phyloP scores from a whole-genome alignment of 92 coral and sea anemone genomes.

The Umimayanthus kanabou region DNA sequence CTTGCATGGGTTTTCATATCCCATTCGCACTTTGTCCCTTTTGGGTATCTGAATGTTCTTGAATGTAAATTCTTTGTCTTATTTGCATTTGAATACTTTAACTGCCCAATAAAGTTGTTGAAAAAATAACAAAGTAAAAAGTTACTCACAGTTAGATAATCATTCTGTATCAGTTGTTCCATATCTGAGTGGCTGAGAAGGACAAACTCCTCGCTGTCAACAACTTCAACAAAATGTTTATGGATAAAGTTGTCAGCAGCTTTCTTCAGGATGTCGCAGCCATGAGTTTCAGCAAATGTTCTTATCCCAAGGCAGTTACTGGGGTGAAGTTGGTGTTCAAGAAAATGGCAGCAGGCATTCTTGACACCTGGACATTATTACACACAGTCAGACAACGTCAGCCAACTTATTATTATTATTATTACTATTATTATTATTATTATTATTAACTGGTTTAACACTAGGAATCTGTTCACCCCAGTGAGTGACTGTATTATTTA shows the following conservation, averaged over 20 bases:
- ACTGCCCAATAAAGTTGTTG: no score
- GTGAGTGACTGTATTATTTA: no score
- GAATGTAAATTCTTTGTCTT: no score
- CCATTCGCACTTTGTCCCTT: no score
- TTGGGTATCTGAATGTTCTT: no score
- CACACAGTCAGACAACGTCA: not conserved
- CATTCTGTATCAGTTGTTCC: slow-evolving; percentile 72
- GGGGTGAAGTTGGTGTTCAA: slow-evolving; percentile 89
- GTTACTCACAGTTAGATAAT: slow-evolving; percentile 81
- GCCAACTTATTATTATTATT: not conserved
- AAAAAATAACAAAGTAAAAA: not conserved
- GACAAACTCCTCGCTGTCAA: slow-evolving; percentile 89
- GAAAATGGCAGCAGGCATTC: slow-evolving; percentile 92
- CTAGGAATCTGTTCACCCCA: no score
- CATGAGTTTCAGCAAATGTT: slow-evolving; percentile 93
- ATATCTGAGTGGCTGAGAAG: slow-evolving; percentile 71
- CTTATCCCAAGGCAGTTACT: slow-evolving; percentile 93
- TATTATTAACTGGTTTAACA: no score
- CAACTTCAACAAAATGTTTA: slow-evolving; percentile 88
- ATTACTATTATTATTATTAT: no score
- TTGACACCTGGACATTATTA: slow-evolving; percentile 71
- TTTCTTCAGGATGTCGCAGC: slow-evolving; percentile 78
- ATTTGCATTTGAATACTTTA: no score
- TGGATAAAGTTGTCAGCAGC: slow-evolving; percentile 87
- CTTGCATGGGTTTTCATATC: no score